Evolutionary conservation across 2,113 vertebrate species (phyloP), one percentile per base, ranked within the genome.

Genomic region (Asarcornis scutulata): DNA sequence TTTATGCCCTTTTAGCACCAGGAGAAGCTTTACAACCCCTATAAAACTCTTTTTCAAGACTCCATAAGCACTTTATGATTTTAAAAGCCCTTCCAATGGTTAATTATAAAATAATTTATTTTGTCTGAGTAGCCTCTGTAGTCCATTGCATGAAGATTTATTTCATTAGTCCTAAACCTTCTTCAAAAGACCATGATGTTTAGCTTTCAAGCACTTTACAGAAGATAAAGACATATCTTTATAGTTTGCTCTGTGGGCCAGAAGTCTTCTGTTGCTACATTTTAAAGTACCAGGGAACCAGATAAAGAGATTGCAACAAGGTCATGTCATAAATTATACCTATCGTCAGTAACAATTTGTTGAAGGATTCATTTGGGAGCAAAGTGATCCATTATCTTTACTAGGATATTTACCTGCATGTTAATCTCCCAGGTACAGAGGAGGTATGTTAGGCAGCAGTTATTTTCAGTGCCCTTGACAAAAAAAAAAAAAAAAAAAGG

Each of bases 81-180:
- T 92, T 68, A 79, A n/a, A 86, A 86, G n/a, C 46, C 52, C 11
- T 96, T 75, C n/a, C 21, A 67, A 17, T 26, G 17, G 17, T 64
- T 83, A 93, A 91, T 67, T 21, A 83, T 80, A 83, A 88, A 88
- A 60, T 55, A 48, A 88, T 74, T 66, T 79, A 46, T 79, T 88
- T 93, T 58, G 6, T 73, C 40, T 78, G 55, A 92, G 32, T 53
- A 77, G 81, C 64, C 15, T 67, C 55, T 60, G 23, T 13, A 74
- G 79, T 36, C 4, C 56, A 56, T 22, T 78, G 17, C 23, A 78
- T 15, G 17, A 67, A 84, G 77, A 95, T 92, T 78, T 78, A 86
- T 89, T 84, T 79, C 7, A 46, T 53, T 75, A 91, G 53, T 56
- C 17, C 29, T 92, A 40, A 88, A 32, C 5, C 5, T 42, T 52